Base-by-base conservation (phyloP, 2,797 vertebrate species). In the Anguilla obscura region DNA sequence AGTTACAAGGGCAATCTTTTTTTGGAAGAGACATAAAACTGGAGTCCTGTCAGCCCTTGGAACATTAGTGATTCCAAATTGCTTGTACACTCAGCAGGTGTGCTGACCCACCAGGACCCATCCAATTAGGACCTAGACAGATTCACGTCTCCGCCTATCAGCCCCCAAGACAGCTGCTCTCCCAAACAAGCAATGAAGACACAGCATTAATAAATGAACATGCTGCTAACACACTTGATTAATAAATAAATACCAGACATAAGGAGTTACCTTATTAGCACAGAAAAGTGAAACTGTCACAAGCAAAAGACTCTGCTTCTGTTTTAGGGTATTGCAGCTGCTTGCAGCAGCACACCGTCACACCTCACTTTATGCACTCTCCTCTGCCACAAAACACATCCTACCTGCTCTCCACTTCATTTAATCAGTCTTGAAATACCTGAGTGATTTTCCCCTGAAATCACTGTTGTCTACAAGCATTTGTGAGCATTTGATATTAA, bases 81-180 rank as follows among this genome's bases (percentile, higher is more conserved):
- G 95, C 95, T 95, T 96, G 96, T 96, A 96, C 92, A 92, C 95
- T 91, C 96, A 96, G 96, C 96, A 96, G 96, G 96, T 96, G 96
- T 94, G 93, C 93, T 96, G 96, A 96, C 95, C 96, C 94, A 93
- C 95, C 93, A 93, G 94, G 94, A 95, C 94, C 94, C 91, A 92
- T 94, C 88, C 92, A 90, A 90, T 95, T 94, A 91, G 92, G 94
- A 92, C 92, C 92, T 90, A 85, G 60, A 85, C 60, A 60, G 88
- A 90, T 90, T 88, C 92, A 91, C 88, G 86, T 86, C 88, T 80
- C 92, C 88, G 12, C 69, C 85, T 52, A 24, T 36, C 69, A 45
- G 76, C 84, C 84, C 56, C 36, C 89, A 88, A 82, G 24, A 92
- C 87, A 84, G 60, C 85, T 84, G 87, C 89, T 89, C 85, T 88